Conservation (phyloP, 2,797 vertebrate genomes). For the Takifugu ocellatus region DNA sequence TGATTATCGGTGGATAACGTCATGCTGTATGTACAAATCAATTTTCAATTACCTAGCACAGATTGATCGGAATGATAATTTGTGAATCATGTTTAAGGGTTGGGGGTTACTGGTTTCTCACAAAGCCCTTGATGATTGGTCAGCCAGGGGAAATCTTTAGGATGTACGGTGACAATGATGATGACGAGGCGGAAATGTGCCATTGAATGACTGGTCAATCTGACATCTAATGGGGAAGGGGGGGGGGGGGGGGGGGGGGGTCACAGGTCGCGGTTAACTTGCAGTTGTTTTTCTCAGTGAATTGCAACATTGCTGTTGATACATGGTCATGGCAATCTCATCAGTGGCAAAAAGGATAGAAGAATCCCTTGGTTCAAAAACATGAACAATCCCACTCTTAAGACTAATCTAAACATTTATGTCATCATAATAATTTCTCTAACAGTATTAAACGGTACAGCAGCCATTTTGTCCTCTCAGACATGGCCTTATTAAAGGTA, state of each 20-base stretch:
- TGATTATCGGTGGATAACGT: conserved; percentile 9
- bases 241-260: not conserved
- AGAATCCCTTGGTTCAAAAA: conserved; percentile 26
- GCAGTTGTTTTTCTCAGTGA: conserved; percentile 22
- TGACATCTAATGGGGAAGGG: conserved; percentile 15
- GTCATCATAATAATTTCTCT: conserved; percentile 53
- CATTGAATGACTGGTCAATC: conserved; percentile 19
- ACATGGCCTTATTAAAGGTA: conserved; percentile 72
- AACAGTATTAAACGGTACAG: conserved; percentile 72
- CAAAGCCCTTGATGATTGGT: conserved; percentile 71
- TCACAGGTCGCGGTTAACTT: conserved; percentile 34
- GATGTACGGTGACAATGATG: conserved; percentile 38
- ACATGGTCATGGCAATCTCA: conserved; percentile 24
- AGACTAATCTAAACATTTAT: conserved; percentile 52
- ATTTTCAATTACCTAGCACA: conserved; percentile 15
- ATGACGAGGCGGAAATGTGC: conserved; percentile 15
- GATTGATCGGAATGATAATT: conserved; percentile 17
- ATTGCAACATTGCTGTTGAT: conserved; percentile 33
- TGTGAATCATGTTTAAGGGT: conserved; percentile 32
- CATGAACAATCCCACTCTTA: conserved; percentile 24
- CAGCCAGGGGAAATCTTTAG: conserved; percentile 50
- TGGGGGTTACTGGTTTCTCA: conserved; percentile 47
- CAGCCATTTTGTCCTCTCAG: conserved; percentile 51
- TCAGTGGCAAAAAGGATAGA: conserved; percentile 29
- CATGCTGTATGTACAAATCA: conserved; percentile 15